A percentile compares a stretch with the other conserved stretches of the same genome.
phyloP scores from a whole-genome alignment of 2,888 invertebrate species.

The Papilio elwesi region DNA sequence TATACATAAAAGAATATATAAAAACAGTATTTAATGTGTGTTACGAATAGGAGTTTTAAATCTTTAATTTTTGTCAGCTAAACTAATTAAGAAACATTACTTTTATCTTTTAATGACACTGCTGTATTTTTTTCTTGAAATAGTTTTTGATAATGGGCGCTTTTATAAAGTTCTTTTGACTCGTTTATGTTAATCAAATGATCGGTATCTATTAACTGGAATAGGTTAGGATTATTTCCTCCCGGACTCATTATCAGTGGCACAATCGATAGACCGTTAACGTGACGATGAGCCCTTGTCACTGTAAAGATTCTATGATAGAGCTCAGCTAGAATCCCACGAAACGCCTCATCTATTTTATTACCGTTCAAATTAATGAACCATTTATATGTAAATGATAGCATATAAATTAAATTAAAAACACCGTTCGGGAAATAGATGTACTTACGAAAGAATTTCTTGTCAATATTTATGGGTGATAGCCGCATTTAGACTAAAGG shows the following conservation, averaged over 20 bases:
- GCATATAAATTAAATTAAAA: slow-evolving; percentile 23
- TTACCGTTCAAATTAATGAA: slow-evolving; percentile 21
- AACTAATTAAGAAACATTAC: neutral
- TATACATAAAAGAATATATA: too few relatives aligned
- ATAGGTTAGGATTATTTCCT: slow-evolving; percentile 47
- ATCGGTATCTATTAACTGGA: slow-evolving; percentile 41
- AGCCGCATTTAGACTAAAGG: neutral
- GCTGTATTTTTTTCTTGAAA: neutral
- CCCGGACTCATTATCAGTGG: slow-evolving; percentile 42
- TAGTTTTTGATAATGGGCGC: neutral
- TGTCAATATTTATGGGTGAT: neutral
- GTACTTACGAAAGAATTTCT: slow-evolving; percentile 3
- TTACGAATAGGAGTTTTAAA: too few relatives aligned
- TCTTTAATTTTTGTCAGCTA: too few relatives aligned
- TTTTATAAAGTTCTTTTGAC: neutral
- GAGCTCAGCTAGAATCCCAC: slow-evolving; percentile 20
- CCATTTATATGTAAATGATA: slow-evolving; percentile 28
- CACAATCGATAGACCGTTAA: slow-evolving; percentile 42
- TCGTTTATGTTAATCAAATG: slow-evolving; percentile 23
- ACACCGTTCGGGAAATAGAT: slow-evolving; percentile 3
- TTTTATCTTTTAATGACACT: slow-evolving; percentile 1
- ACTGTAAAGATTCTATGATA: slow-evolving; percentile 38
- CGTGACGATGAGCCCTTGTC: slow-evolving; percentile 34
- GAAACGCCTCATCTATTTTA: slow-evolving; percentile 21
- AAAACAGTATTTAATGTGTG: too few relatives aligned